Base-by-base conservation (phyloP, 2,888 invertebrate genomes). In the Mamestra brassicae region DNA sequence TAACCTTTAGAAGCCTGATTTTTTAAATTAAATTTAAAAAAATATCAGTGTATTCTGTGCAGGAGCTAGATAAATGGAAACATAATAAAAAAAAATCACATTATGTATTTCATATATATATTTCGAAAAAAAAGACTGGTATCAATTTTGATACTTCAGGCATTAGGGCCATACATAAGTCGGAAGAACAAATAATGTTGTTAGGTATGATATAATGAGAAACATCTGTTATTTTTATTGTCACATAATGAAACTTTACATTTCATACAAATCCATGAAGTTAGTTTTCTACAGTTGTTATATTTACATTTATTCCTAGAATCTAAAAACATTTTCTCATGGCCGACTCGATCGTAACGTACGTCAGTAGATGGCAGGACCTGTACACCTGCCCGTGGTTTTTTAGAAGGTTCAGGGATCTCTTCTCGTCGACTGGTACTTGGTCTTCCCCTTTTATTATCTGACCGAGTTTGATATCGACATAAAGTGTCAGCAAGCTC, bases 201-300 rank as follows among this genome's bases (percentile, higher is more conserved):
- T 45, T 65, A 70, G 34, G 65, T 38, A 74, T 78, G 83, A 81
- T 80, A 88, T 87, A 88, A 87, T 87, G 87, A 85, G 84, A 89
- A 89, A 89, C 88, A 89, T 84, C 80, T 83, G 68, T 89, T 89
- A 79, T 89, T 88, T 89, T 87, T 88, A 84, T 86, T 89, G 84
- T 89, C 85, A 80, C 89, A 88, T 85, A 89, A 85, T 60, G 86
- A 88, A 64, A 90, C 87, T 85, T 88, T 88, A 82, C 88, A 88
- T 74, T 89, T 89, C 85, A 83, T 88, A 83, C 87, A 88, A 70
- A 87, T 73, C 85, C 85, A 86, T 26, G 87, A 88, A 68, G 84
- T 87, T 83, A 87, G 85, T 87, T 88, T 87, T 76, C 85, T 87
- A 86, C 89, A 88, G 80, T 88, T 87, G 80, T 78, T 84, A 85